A percentile compares a stretch with the other conserved stretches of the same genome.
These are phyloP conservation scores for Leptogaster cylindrica DNA, from an alignment of 2,888 invertebrate genomes.

Conservation along the genomic window DNA sequence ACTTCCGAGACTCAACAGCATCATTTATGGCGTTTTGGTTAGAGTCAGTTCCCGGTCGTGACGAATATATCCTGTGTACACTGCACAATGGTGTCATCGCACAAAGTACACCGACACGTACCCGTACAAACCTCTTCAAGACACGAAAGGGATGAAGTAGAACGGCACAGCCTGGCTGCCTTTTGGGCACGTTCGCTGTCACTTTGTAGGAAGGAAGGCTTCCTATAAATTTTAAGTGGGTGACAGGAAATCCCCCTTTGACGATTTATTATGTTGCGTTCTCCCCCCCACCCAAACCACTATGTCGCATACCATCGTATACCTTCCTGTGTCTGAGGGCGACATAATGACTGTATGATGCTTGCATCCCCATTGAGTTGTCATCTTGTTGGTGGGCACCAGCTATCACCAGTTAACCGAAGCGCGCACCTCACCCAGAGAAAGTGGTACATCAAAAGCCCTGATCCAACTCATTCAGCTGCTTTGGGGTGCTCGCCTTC, in stretches of 20 bases:
- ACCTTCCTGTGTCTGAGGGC: slow-evolving; percentile 6
- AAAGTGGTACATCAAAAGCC: slow-evolving; percentile 33
- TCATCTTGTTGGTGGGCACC: slow-evolving; percentile 29
- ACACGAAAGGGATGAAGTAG: slow-evolving; percentile 15
- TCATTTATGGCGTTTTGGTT: slow-evolving; percentile 1
- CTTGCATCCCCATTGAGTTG: slow-evolving; percentile 35
- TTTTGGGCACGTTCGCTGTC: slow-evolving; percentile 40
- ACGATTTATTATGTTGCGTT: slow-evolving; percentile 32
- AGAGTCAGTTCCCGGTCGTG: not conserved
- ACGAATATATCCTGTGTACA: not conserved
- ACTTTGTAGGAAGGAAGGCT: slow-evolving; percentile 29
- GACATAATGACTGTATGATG: slow-evolving; percentile 32
- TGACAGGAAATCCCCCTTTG: slow-evolving; percentile 33
- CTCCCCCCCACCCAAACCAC: slow-evolving; percentile 8
- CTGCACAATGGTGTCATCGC: slow-evolving; percentile 9
- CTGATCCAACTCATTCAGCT: not conserved
- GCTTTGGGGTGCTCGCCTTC: not conserved
- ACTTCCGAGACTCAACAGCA: slow-evolving; percentile 20
- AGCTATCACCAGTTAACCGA: slow-evolving; percentile 4
- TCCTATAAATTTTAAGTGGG: slow-evolving; percentile 29
- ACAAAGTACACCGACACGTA: slow-evolving; percentile 25
- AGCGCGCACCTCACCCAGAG: not conserved
- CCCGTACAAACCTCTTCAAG: not conserved
- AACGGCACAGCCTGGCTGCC: slow-evolving; percentile 13
- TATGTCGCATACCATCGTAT: too few relatives aligned